A percentile compares a stretch with the other conserved stretches of the same genome.
phyloP scores from a whole-genome alignment of 2,113 vertebrate species.

The Rhea americana region DNA sequence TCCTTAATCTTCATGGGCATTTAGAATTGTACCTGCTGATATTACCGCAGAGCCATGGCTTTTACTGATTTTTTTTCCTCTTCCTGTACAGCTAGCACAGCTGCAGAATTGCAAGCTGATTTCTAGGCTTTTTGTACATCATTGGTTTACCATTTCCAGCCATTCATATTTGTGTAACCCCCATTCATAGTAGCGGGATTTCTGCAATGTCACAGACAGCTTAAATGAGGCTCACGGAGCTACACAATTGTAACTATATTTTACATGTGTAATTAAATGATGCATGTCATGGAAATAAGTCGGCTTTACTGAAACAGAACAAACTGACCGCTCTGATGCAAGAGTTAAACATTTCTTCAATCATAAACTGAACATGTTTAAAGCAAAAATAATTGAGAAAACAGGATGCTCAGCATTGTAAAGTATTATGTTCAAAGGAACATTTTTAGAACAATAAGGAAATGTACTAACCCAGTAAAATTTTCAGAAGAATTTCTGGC shows the following conservation, averaged over 20 bases:
- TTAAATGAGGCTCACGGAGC: background rate
- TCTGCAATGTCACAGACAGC: background rate
- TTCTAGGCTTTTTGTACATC: background rate
- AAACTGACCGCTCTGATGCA: background rate
- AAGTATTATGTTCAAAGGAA: background rate
- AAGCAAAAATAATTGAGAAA: background rate
- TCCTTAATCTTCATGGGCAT: background rate
- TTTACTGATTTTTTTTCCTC: background rate
- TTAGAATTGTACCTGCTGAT: background rate
- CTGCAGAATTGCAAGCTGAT: constrained; percentile 2
- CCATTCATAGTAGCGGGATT: background rate
- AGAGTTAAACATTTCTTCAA: background rate
- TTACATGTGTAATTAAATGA: background rate
- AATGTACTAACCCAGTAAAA: background rate
- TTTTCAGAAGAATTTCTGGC: background rate
- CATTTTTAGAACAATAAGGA: background rate
- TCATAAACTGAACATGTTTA: background rate
- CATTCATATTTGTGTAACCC: background rate
- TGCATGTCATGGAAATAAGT: background rate
- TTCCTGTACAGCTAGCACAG: background rate
- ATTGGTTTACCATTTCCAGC: background rate
- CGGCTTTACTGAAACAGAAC: background rate
- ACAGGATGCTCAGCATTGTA: background rate
- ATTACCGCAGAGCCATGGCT: background rate
- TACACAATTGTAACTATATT: background rate